phyloP scores from a whole-genome alignment of 1,140 invertebrate species.

The Aplysia californica region DNA sequence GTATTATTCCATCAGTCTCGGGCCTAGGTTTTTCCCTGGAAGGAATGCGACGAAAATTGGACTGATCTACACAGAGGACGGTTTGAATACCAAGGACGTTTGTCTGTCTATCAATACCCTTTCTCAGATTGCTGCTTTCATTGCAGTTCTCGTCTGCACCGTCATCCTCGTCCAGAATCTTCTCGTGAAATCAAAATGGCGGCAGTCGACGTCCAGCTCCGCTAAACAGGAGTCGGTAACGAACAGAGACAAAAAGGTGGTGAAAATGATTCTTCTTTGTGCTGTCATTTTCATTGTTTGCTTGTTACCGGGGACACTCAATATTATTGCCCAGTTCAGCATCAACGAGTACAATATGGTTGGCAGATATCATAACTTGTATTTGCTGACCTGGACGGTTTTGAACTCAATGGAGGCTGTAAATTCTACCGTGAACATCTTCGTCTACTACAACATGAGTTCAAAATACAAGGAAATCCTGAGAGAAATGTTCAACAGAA shows the following conservation, averaged over 20 bases:
- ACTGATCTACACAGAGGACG: background rate
- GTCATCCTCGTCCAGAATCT: no score
- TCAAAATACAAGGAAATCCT: no score
- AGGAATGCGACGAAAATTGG: background rate
- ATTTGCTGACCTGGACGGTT: slow-evolving; percentile 8
- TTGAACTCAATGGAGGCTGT: background rate
- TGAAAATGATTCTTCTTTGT: background rate
- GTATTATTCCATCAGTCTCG: background rate
- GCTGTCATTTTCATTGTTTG: slow-evolving; percentile 10
- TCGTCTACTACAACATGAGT: no score
- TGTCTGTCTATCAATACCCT: slow-evolving; percentile 1
- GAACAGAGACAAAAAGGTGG: slow-evolving; percentile 10
- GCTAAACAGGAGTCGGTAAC: no score
- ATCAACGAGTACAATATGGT: slow-evolving; percentile 3
- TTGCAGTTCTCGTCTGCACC: slow-evolving; percentile 11
- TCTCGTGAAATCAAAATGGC: no score
- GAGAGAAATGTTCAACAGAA: no score
- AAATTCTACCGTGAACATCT: slow-evolving; percentile 7
- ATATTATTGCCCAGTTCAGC: slow-evolving; percentile 4
- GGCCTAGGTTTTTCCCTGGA: background rate
- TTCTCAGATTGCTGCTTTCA: no score
- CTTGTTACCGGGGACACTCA: slow-evolving; percentile 11
- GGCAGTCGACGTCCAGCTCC: no score
- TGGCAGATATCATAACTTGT: slow-evolving; percentile 2
- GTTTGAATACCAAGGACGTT: background rate